Evolutionary conservation across 2,888 invertebrate species (phyloP), one percentile per base, ranked within the genome.

Genomic region (Catocala sponsa): DNA sequence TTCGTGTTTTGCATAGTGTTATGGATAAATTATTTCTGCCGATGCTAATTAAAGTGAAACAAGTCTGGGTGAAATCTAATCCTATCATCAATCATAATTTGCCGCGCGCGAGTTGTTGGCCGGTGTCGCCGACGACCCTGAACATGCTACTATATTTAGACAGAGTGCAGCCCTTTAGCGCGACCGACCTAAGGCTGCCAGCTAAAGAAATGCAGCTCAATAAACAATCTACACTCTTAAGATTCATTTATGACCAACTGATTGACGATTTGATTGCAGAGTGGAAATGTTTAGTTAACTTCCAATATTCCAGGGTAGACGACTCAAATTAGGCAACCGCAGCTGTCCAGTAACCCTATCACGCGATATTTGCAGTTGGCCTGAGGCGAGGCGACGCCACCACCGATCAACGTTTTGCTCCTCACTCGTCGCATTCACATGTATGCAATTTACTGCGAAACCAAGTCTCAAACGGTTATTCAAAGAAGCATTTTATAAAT

Each of bases 51-150:
- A 81, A 77, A 75, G 68, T 65, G 61, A 76, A 82, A 79, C 73
- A 73, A 79, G 73, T 75, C 75, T 64, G 68, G 63, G 74, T 81
- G 85, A 85, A 87, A 88, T 82, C 75, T 79, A 83, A 86, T 78
- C 82, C 80, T 74, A 83, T 84, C 83, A 91, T 92, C 88, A 86
- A 87, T 92, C 91, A 91, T 89, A 91, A 92, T 92, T 91, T 91
- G 89, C 87, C 84, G 82, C 86, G 82, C 78, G 82, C 83, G 83
- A 81, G 82, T 84, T 89, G 83, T 89, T 91, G 91, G 91, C 91
- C 84, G 81, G 74, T 87, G 88, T 87, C 86, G 74, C 79, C 77
- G 79, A 61, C 86, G 91, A 89, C 92, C 92, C 89, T 92, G 91
- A 90, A 84, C 81, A 80, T 79, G 77, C 59, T 53, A 78, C 87